phyloP scores from a whole-genome alignment of 2,113 vertebrate species.

The Passer montanus region DNA sequence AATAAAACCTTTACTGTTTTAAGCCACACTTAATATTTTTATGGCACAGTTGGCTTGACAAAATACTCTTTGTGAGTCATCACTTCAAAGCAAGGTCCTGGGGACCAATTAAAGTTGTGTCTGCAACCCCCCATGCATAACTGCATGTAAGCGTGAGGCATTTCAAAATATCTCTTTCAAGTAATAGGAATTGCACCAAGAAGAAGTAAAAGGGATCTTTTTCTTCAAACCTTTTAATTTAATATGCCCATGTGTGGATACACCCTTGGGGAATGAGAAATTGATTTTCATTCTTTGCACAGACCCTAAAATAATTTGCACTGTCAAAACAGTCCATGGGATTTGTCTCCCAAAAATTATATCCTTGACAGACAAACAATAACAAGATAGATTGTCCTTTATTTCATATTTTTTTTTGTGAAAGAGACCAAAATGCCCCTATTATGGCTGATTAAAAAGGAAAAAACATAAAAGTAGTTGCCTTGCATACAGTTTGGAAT shows the following conservation, averaged over 20 bases:
- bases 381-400: background rate
- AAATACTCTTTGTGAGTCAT: conserved; percentile 76
- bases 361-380: background rate
- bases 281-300: conserved; percentile 35
- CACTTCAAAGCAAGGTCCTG: conserved; percentile 73
- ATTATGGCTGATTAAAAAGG: background rate
- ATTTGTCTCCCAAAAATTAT: conserved; percentile 1
- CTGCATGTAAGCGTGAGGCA: background rate
- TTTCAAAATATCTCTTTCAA: conserved; percentile 49
- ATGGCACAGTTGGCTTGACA: conserved; percentile 70
- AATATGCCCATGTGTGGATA: background rate
- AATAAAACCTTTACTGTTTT: conserved; percentile 76
- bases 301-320: background rate
- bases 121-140: conserved; percentile 43
- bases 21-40: conserved; percentile 78
- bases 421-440: background rate
- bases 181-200: background rate
- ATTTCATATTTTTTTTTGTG: background rate
- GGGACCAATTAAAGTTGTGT: conserved; percentile 68
- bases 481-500: background rate
- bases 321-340: background rate
- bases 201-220: background rate
- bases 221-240: conserved; percentile 11
- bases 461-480: background rate
- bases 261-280: background rate